phyloP scores from a whole-genome alignment of 2,797 vertebrate genomes.

The Sebastes itinus region DNA sequence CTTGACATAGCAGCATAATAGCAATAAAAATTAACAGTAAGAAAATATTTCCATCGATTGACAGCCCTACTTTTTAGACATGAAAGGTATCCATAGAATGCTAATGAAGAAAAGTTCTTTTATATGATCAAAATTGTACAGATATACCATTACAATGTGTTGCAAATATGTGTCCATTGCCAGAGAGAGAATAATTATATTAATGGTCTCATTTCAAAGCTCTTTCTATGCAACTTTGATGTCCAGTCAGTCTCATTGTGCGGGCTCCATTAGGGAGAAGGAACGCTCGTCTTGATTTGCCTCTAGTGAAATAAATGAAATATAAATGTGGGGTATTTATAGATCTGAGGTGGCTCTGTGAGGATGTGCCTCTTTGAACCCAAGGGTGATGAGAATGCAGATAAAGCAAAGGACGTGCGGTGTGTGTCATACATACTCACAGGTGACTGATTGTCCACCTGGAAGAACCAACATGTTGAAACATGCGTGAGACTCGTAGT shows the following conservation, averaged over 20 bases:
- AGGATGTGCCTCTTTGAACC: slow-evolving; percentile 46
- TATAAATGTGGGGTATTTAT: slow-evolving; percentile 57
- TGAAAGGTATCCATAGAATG: not conserved
- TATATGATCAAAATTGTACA: not conserved
- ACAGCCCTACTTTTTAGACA: not conserved
- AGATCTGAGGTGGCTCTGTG: slow-evolving; percentile 45
- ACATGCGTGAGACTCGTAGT: not conserved
- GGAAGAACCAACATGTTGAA: slow-evolving; percentile 12
- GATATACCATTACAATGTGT: not conserved
- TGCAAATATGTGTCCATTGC: slow-evolving; percentile 17
- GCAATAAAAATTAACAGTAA: too few relatives aligned
- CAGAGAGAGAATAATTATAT: slow-evolving; percentile 18
- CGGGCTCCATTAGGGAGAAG: slow-evolving; percentile 52
- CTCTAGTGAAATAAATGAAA: slow-evolving; percentile 57
- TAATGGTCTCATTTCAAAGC: slow-evolving; percentile 63
- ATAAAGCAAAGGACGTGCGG: slow-evolving; percentile 24
- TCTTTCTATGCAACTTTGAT: slow-evolving; percentile 56
- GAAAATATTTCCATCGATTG: too few relatives aligned
- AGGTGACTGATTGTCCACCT: slow-evolving; percentile 33
- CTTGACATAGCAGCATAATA: too few relatives aligned
- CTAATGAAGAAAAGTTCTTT: not conserved
- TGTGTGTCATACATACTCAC: not conserved
- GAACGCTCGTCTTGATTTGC: slow-evolving; percentile 47
- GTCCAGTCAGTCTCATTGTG: slow-evolving; percentile 61
- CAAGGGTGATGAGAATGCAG: slow-evolving; percentile 9